Conservation (phyloP, 2,113 vertebrate genomes). For the Scytalopus superciliaris region DNA sequence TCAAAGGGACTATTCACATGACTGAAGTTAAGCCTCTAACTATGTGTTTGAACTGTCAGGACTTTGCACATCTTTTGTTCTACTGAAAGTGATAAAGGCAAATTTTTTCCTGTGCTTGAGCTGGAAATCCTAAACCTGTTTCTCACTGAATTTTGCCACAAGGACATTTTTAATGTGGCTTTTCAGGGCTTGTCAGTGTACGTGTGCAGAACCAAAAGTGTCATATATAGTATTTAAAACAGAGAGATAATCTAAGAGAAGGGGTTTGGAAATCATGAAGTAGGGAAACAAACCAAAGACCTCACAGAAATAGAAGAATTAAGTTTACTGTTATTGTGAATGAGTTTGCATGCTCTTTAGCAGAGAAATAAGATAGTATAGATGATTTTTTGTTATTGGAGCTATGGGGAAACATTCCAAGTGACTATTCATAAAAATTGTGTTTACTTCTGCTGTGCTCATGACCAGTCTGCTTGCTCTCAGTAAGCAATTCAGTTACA, state of each 20-base stretch:
- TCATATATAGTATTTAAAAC: neutral
- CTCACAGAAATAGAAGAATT: neutral
- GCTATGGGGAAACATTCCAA: neutral
- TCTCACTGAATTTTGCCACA: neutral
- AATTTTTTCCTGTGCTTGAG: neutral
- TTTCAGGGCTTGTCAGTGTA: neutral
- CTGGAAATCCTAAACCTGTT: conserved; percentile 16
- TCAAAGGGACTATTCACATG: conserved; percentile 30
- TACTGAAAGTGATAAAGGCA: neutral
- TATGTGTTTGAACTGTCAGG: conserved; percentile 15
- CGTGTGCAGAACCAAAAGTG: neutral
- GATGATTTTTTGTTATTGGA: neutral
- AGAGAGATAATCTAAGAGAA: neutral
- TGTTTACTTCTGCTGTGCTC: neutral
- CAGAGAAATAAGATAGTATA: neutral
- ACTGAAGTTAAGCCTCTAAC: conserved; percentile 16
- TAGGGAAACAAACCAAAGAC: neutral
- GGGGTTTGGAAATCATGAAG: neutral
- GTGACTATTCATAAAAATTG: neutral
- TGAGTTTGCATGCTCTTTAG: neutral
- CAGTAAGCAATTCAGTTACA: neutral
- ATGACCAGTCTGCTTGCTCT: neutral
- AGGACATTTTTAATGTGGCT: neutral
- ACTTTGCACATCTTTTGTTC: conserved; percentile 43
- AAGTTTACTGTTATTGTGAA: neutral